Evolutionary conservation across 92 coral and sea anemone species (phyloP).

Genomic region (Muricea muricata): DNA sequence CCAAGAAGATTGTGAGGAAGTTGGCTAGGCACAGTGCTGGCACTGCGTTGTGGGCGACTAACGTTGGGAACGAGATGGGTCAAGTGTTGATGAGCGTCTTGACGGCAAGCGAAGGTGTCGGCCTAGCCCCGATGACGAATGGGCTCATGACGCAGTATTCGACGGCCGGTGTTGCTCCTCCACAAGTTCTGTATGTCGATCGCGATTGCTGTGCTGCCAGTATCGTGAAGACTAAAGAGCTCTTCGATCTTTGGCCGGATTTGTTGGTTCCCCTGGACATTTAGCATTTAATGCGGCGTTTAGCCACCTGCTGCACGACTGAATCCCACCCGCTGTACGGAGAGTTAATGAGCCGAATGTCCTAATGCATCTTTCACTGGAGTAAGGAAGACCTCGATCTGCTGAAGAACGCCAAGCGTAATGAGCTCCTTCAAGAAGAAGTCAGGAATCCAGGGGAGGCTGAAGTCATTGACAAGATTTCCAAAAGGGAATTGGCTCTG

Average conservation of each 20-base stretch:
- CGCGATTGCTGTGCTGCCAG: slow-evolving; percentile 48
- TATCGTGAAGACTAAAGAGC: not conserved
- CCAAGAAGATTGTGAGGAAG: slow-evolving; percentile 55
- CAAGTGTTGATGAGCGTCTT: slow-evolving; percentile 46
- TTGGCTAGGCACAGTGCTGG: slow-evolving; percentile 35
- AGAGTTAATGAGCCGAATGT: slow-evolving; percentile 56
- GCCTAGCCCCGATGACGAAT: slow-evolving; percentile 21
- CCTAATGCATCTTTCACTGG: slow-evolving; percentile 64
- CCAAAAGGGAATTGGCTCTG: slow-evolving; percentile 56
- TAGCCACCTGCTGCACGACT: slow-evolving; percentile 61
- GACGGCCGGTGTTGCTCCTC: slow-evolving; percentile 36
- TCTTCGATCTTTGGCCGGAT: slow-evolving; percentile 20
- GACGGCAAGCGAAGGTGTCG: slow-evolving; percentile 47
- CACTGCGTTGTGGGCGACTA: slow-evolving; percentile 54
- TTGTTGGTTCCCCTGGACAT: slow-evolving; percentile 45
- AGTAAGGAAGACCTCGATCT: slow-evolving; percentile 47
- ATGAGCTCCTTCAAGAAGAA: not conserved
- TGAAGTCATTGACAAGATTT: slow-evolving; percentile 32
- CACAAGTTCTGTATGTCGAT: slow-evolving; percentile 32
- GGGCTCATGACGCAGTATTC: slow-evolving; percentile 29
- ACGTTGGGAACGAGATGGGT: slow-evolving; percentile 46
- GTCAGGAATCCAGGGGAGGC: slow-evolving; percentile 25
- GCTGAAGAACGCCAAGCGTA: slow-evolving; percentile 29
- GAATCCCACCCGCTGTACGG: slow-evolving; percentile 69
- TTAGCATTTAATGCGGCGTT: slow-evolving; percentile 61